A percentile compares a stretch with the other conserved stretches of the same genome.
Evolutionary conservation across 2,797 vertebrate species (phyloP).

Genomic region (Orestias chungarensis): DNA sequence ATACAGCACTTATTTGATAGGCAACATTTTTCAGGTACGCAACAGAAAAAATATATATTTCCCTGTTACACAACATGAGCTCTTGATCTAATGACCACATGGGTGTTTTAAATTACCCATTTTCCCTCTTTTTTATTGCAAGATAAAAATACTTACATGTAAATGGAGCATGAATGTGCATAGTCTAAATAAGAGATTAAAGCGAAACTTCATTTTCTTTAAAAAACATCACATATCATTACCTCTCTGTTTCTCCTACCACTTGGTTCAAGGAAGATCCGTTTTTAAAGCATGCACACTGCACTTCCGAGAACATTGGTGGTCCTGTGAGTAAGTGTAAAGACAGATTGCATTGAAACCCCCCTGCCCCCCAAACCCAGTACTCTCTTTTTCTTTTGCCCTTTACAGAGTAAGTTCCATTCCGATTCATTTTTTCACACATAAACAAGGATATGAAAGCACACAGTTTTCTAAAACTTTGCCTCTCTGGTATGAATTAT

Average conservation of each 20-base stretch:
- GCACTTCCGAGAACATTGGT: conserved; percentile 69
- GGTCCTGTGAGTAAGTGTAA: conserved; percentile 67
- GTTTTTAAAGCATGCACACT: conserved; percentile 57
- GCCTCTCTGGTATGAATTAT: not conserved
- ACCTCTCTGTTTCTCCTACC: conserved; percentile 45
- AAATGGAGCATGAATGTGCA: conserved; percentile 13
- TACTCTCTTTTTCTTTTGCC: conserved; percentile 15
- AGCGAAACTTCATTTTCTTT: conserved; percentile 42
- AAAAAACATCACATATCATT: conserved; percentile 47
- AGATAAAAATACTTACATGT: conserved; percentile 8
- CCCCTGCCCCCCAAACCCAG: not conserved
- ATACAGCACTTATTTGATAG: not conserved
- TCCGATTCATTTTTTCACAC: conserved; percentile 42
- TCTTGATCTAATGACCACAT: conserved; percentile 3
- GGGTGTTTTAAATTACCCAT: conserved; percentile 2
- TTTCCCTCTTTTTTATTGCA: conserved; percentile 16
- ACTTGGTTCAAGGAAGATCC: conserved; percentile 48
- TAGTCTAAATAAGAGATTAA: conserved; percentile 19
- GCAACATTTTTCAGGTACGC: conserved; percentile 10
- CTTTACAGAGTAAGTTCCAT: conserved; percentile 20
- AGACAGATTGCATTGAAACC: conserved; percentile 68
- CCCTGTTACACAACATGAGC: not conserved
- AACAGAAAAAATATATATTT: conserved; percentile 7
- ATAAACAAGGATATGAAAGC: no score
- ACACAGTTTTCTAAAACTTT: not conserved